Percentiles rank a stretch among this genome's conserved stretches.
Evolutionary conservation across 2,797 vertebrate genomes (phyloP).

Genomic region (Myripristis murdjan): DNA sequence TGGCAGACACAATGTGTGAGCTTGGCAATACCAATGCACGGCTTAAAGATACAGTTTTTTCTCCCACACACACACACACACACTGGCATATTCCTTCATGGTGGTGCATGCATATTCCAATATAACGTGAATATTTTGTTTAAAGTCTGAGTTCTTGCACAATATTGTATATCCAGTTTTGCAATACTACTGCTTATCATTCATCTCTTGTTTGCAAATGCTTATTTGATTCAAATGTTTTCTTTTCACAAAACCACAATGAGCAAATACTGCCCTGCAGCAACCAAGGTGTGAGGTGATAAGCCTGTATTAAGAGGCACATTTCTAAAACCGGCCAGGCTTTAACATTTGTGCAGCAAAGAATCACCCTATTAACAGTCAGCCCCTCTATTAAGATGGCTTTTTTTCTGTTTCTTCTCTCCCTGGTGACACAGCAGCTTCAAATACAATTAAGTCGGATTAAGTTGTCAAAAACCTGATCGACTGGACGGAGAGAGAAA

Average conservation of each 20-base stretch:
- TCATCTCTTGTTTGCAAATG: background rate
- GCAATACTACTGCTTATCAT: background rate
- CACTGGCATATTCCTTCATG: slow-evolving; percentile 6
- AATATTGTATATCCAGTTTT: background rate
- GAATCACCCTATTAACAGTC: background rate
- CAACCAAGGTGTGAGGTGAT: background rate
- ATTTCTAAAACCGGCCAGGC: background rate
- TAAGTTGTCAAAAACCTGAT: background rate
- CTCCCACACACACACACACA: slow-evolving; percentile 2
- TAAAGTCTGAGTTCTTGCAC: no score
- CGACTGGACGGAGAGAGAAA: background rate
- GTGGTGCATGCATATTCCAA: background rate
- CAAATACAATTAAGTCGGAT: background rate
- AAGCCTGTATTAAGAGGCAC: no score
- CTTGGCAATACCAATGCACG: no score
- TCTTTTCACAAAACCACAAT: background rate
- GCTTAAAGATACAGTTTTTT: background rate
- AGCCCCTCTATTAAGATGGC: background rate
- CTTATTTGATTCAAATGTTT: background rate
- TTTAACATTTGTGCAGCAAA: background rate
- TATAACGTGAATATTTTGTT: background rate
- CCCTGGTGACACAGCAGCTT: background rate
- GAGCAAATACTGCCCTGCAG: background rate
- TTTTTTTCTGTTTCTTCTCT: background rate
- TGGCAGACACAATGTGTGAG: no score